phyloP scores from a whole-genome alignment of 2,888 invertebrate genomes.

The Celastrina argiolus region DNA sequence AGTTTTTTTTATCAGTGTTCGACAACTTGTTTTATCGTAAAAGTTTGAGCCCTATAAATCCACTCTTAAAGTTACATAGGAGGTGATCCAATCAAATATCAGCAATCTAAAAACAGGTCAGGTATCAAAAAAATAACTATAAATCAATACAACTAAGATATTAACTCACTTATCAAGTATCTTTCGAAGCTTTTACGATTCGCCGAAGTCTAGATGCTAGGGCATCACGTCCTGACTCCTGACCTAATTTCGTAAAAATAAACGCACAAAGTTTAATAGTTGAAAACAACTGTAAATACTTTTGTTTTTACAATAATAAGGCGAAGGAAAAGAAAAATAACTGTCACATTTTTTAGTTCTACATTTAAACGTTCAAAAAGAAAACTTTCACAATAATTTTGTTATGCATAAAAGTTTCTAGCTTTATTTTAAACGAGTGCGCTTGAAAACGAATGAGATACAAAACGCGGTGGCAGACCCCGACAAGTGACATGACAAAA shows the following conservation, averaged over 20 bases:
- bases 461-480: slow-evolving; percentile 15
- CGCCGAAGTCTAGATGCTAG: background rate
- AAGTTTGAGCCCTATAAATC: background rate
- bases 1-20: background rate
- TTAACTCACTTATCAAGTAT: slow-evolving; percentile 12
- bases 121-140: background rate
- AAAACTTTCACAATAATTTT: slow-evolving; percentile 1
- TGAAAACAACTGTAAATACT: background rate
- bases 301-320: background rate
- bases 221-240: background rate
- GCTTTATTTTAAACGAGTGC: slow-evolving; percentile 11
- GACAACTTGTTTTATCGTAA: background rate
- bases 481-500: slow-evolving; percentile 26
- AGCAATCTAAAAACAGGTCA: background rate
- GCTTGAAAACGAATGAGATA: slow-evolving; percentile 26
- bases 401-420: slow-evolving; percentile 5
- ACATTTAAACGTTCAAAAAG: slow-evolving; percentile 4
- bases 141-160: background rate
- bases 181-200: slow-evolving; percentile 15
- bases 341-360: background rate
- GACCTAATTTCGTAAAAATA: slow-evolving; percentile 8
- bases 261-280: background rate
- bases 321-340: background rate
- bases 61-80: background rate
- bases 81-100: background rate